Evolutionary conservation across 2,113 vertebrate species (phyloP), one percentile per base, ranked within the genome.

Genomic region (human): DNA sequence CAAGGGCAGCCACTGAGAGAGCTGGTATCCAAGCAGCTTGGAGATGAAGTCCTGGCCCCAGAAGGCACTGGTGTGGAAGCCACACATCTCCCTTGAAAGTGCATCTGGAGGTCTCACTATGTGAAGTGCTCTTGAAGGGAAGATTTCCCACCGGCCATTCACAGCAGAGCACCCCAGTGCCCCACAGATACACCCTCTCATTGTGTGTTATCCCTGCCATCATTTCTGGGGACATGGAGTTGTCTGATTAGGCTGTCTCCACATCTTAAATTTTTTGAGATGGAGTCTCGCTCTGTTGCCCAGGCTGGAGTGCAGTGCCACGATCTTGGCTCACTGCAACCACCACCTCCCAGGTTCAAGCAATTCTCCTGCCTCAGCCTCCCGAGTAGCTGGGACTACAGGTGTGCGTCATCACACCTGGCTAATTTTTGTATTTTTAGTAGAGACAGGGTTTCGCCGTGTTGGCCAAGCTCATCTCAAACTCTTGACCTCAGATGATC

Each of bases 11-110:
- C 99, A 98, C 66, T 98, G 98, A 1, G 43, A 61, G 6, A 99
- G 99, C 95, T 96, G 98, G 89, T 99, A 98, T 52, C 99, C 98
- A 55, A 99, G 98, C 85, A 99, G 98, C 96, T 98, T 99, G 17
- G 97, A 96, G 95, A 99, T 98, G 82, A 99, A 97, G 85, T 99
- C 98, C 79, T 96, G 27, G 98, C 98, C 0, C 99, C 99, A 0
- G 99, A 98, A 0, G 99, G 98, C 85, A 99, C 50, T n/a, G 96
- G 50, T 9, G 96, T 96, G 0, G 99, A 78, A 99, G 99, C 14
- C 10, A 18, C 61, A 59, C 22, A 10, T 13, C 57, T 48, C 17
- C 57, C 43, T 35, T 72, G 32, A 75, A 48, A 61, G n/a, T 80
- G 32, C 18, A 40, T 25, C 52, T 91, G 72, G 22, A 40, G n/a